These are phyloP conservation scores for Tenebrosternarchus preto DNA, from an alignment of 2,113 vertebrate genomes.

Conservation along the genomic window DNA sequence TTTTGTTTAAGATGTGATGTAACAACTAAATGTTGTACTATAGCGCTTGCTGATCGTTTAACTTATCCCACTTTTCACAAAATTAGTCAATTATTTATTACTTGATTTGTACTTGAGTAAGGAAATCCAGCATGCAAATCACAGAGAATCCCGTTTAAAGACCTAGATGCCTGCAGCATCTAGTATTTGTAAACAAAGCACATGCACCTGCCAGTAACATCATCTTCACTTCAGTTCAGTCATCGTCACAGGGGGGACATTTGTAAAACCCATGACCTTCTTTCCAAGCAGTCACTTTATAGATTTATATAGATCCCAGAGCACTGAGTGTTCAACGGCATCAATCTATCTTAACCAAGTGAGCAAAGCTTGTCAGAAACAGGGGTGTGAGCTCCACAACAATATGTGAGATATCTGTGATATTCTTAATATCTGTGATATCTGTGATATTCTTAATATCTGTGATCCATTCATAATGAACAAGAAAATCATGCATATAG, in stretches of 20 bases:
- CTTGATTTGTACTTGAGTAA: too few relatives aligned
- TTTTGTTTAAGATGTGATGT: not conserved
- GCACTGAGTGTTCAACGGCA: not conserved
- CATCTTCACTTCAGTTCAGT: conserved; percentile 1
- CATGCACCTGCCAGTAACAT: not conserved
- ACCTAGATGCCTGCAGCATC: not conserved
- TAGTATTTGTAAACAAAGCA: not conserved
- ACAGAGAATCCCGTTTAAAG: not conserved
- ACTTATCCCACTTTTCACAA: too few relatives aligned
- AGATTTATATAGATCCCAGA: not conserved
- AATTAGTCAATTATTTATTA: too few relatives aligned
- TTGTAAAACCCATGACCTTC: not conserved
- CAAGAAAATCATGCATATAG: too few relatives aligned
- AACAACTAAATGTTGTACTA: not conserved
- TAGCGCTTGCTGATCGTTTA: too few relatives aligned
- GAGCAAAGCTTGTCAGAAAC: not conserved
- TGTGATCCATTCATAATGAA: not conserved
- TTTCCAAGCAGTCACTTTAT: conserved; percentile 9
- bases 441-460: too few relatives aligned
- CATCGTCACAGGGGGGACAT: not conserved
- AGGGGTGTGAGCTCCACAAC: not conserved
- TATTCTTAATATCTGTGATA: not conserved
- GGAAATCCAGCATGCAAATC: too few relatives aligned
- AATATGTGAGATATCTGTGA: not conserved
- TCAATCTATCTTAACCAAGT: not conserved